Percentiles rank a stretch among this genome's conserved stretches.
These are phyloP conservation scores for Amphipoea lucens DNA, from an alignment of 2,888 invertebrate genomes.

Conservation along the genomic window DNA sequence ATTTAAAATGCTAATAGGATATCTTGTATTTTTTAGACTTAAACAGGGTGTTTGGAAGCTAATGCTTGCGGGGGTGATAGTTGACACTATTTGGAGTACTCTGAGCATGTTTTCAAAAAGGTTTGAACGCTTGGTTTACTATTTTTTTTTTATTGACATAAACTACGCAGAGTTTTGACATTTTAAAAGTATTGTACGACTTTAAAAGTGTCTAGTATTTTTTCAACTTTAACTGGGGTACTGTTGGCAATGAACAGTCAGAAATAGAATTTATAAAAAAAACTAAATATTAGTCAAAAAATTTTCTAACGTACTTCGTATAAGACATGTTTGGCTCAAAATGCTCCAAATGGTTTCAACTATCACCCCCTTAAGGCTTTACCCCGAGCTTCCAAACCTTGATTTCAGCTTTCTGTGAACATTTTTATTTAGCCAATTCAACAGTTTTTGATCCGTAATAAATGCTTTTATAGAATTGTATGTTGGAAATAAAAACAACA, in stretches of 20 bases:
- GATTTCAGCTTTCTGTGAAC: constrained; percentile 16
- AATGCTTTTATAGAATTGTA: background rate
- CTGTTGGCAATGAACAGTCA: background rate
- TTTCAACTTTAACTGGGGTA: background rate
- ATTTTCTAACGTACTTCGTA: background rate
- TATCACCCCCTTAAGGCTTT: background rate
- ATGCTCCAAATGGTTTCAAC: background rate
- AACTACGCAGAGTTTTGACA: background rate
- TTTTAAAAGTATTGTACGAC: background rate
- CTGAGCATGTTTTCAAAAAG: background rate
- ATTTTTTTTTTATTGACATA: background rate
- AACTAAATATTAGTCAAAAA: background rate
- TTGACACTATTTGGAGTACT: background rate
- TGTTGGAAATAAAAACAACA: background rate
- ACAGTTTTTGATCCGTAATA: background rate
- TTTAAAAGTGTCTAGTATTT: background rate
- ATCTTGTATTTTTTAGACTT: constrained; percentile 28
- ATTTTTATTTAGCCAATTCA: constrained; percentile 16
- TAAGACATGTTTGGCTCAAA: background rate
- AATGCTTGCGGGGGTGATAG: background rate
- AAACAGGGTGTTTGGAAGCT: background rate
- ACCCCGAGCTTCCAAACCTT: background rate
- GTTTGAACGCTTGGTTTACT: background rate
- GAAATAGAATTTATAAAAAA: background rate
- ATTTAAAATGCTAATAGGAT: constrained; percentile 45